Evolutionary conservation across 2,888 invertebrate genomes (phyloP), one percentile per base, ranked within the genome.

Genomic region (Himalopsyche anomala): DNA sequence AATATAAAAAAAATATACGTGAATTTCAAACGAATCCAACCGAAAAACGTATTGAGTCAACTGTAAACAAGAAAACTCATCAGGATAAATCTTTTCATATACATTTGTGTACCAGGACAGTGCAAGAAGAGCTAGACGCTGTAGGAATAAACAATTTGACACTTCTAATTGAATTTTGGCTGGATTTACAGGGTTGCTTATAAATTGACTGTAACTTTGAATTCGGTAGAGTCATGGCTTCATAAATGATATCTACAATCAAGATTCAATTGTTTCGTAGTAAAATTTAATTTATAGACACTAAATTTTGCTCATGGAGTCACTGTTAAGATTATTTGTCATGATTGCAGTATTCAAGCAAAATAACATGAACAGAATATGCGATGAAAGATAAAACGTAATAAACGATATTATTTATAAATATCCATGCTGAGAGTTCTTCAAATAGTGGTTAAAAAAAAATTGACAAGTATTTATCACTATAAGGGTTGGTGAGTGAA

Each of bases 51-150:
- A 62, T 62, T 1, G 28, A 62, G 62, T 62, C 62, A 62, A 62
- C 19, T n/a, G 62, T 62, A 62, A 62, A 62, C 62, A 62, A 62
- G 56, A 56, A 62, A 62, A 62, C 19, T 62, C 62, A 19, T 62
- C 62, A 62, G 19, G 19, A 62, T 62, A 62, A 19, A 62, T 62
- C 19, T 19, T 19, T 19, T 19, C 62, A 19, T 19, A 5, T 11
- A 62, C 9, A 19, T 62, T 19, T 19, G 62, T n/a, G 19, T 19
- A 28, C 19, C 19, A 62, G 3, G 6, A 19, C 9, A 62, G 19
- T 62, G 19, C 5, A 62, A 62, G 15, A 4, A 62, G 28, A 56
- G 56, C 56, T 56, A 56, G 56, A 56, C 62, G 62, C 62, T 19
- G 9, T 62, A 62, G 2, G 62, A 62, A 62, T 62, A 19, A 2